Evolutionary conservation across 2,797 vertebrate species (phyloP).

Genomic region (Neoniphon sammara): DNA sequence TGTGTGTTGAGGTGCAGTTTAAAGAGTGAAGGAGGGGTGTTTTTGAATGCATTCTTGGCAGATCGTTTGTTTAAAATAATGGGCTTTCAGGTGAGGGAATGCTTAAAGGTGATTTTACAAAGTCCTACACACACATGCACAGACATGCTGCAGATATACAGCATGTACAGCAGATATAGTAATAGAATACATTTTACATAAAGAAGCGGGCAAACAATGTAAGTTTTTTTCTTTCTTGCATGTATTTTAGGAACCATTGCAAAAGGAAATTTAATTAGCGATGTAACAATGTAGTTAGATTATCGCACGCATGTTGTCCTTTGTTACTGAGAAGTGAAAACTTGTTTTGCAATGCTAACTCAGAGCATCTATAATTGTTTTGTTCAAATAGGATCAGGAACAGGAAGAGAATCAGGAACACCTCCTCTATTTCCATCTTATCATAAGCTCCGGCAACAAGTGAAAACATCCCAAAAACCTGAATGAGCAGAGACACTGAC

Average conservation of each 20-base stretch:
- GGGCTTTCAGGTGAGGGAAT: not conserved
- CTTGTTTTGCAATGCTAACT: constrained; percentile 76
- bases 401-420: constrained; percentile 67
- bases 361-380: constrained; percentile 61
- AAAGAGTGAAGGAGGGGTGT: not conserved
- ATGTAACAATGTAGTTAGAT: constrained; percentile 67
- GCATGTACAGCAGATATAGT: too few relatives aligned
- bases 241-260: constrained; percentile 35
- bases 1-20: not conserved
- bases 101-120: not conserved
- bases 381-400: constrained; percentile 78
- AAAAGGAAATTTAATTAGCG: constrained; percentile 58
- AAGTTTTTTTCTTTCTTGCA: not conserved
- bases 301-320: constrained; percentile 57
- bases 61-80: not conserved
- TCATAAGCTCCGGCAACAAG: constrained; percentile 77
- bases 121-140: not conserved
- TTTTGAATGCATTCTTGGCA: not conserved
- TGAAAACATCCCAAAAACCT: constrained; percentile 76
- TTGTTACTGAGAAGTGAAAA: constrained; percentile 76
- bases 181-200: not conserved
- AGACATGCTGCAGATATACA: not conserved
- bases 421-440: constrained; percentile 55
- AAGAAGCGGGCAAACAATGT: not conserved
- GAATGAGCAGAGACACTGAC: constrained; percentile 74